Evolutionary conservation across 2,888 invertebrate genomes (phyloP).

Genomic region (Epistrophe grossulariae): DNA sequence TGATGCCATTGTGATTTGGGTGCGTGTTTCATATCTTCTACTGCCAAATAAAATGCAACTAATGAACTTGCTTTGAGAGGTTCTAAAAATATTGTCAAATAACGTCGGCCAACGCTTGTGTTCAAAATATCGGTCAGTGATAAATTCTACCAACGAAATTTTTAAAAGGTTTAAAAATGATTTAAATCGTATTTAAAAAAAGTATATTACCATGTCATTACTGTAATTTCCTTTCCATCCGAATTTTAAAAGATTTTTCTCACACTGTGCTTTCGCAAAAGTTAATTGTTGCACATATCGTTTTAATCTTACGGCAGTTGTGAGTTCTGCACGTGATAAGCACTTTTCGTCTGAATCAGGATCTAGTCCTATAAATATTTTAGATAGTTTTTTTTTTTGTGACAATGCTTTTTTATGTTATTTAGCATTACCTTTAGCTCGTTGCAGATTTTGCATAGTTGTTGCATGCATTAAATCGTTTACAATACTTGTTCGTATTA

Average conservation of each 20-base stretch:
- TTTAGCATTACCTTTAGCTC: conserved; percentile 88
- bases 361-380: conserved; percentile 78
- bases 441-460: conserved; percentile 94
- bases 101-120: conserved; percentile 91
- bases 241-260: conserved; percentile 89
- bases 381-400: neutral
- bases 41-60: conserved; percentile 93
- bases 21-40: conserved; percentile 92
- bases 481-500: conserved; percentile 93
- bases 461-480: conserved; percentile 97
- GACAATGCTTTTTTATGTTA: neutral
- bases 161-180: neutral
- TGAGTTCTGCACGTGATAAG: conserved; percentile 90
- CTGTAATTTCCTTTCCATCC: conserved; percentile 91
- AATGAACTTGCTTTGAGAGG: conserved; percentile 93
- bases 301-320: conserved; percentile 92
- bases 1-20: conserved; percentile 92
- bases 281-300: conserved; percentile 93
- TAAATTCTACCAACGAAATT: conserved; percentile 85
- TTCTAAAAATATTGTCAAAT: conserved; percentile 92
- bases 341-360: conserved; percentile 84
- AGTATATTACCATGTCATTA: conserved; percentile 79
- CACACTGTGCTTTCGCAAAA: conserved; percentile 92
- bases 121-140: conserved; percentile 90
- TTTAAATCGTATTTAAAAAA: neutral